These are phyloP conservation scores for Lanius collurio DNA, from an alignment of 2,113 vertebrate species.

Conservation along the genomic window DNA sequence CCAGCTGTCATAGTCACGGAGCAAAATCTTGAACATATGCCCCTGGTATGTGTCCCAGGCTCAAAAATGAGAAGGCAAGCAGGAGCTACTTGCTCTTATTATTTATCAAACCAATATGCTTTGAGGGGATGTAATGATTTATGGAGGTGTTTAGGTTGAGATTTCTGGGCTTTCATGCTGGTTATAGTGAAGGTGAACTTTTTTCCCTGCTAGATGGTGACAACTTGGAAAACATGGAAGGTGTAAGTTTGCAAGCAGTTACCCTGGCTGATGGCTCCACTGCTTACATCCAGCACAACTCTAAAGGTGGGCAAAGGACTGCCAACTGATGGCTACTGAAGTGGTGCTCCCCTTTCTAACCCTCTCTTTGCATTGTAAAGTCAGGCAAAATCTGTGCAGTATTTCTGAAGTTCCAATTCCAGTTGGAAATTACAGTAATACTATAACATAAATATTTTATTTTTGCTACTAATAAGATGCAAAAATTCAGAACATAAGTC, in stretches of 20 bases:
- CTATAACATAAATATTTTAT: neutral
- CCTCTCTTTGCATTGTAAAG: neutral
- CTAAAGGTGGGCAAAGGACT: conserved; percentile 81
- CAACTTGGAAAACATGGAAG: conserved; percentile 94
- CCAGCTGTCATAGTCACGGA: neutral
- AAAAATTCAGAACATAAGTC: neutral
- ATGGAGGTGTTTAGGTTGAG: neutral
- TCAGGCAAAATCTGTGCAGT: neutral
- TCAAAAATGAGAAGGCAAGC: neutral
- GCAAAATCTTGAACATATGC: neutral
- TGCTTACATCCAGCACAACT: conserved; percentile 95
- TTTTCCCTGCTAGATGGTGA: conserved; percentile 83
- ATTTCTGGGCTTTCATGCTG: neutral
- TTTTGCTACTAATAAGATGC: neutral
- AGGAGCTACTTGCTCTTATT: neutral
- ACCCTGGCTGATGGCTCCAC: conserved; percentile 95
- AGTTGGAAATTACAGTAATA: neutral
- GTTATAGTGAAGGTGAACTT: neutral
- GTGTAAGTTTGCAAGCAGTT: conserved; percentile 95
- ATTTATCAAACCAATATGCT: neutral
- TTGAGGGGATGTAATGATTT: neutral
- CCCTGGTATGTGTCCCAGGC: neutral
- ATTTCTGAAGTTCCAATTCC: neutral
- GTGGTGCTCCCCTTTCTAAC: neutral
- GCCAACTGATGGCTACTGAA: neutral